Base-by-base conservation (phyloP, 2,113 vertebrate genomes). In the Mus pahari region DNA sequence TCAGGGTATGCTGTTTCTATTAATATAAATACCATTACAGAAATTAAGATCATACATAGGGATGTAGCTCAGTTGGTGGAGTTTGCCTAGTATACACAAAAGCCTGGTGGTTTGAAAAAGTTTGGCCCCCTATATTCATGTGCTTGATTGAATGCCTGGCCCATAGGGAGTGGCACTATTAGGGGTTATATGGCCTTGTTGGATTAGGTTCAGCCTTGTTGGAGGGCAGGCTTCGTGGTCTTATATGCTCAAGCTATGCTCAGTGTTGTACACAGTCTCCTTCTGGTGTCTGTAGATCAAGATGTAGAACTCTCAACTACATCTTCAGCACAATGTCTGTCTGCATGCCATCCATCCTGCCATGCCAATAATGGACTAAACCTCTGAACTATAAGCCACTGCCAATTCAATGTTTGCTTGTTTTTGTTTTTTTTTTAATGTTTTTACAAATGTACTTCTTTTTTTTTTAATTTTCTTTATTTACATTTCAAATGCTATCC, bases 21-120 rank as follows among this genome's bases (percentile, higher is more conserved):
- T 50, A 87, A 24, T 53, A 77, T 16, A 79, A 83, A 86, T 58
- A 12, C 12, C 45, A 94, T 94, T 77, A 55, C 26, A 96, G 88
- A 92, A 83, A 95, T 42, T 3, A 42, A 60, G 68, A 62, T 68
- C 7, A 88, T 7, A 26, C 6, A 4, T 55, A 24, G 22, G 10
- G 33, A n/a, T 39, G 17, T 53, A 71, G 20, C 36, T 87, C 66
- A 73, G 48, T 88, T 53, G 53, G 4, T 7, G 12, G 12, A 10
- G 5, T n/a, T 58, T 20, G 26, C n/a, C 13, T 31, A 31, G 24
- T n/a, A 42, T 16, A 16, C 2, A 42, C 12, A 53, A 74, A 16
- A 22, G 13, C 53, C 70, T 73, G 26, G 39, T 66, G 8, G 20
- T 74, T 42, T 74, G 71, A 74, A 24, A 42, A 42, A 4, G 71